Evolutionary conservation across 2,888 invertebrate species (phyloP).

Genomic region (Pantelozetes paolii): DNA sequence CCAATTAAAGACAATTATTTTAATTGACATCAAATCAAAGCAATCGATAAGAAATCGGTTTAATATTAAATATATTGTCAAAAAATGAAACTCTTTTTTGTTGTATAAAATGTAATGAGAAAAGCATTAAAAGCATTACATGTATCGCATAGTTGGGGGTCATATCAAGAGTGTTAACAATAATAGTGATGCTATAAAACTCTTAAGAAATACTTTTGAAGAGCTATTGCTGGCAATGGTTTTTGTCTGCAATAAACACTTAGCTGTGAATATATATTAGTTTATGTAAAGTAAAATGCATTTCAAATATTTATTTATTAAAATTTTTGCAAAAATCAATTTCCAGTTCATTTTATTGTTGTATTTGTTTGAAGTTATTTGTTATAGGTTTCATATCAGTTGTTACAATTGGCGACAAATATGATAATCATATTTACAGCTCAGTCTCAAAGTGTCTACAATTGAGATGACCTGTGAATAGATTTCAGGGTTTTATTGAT

Average conservation of each 20-base stretch:
- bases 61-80: background rate
- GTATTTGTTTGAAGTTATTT: too few relatives aligned
- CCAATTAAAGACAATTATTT: background rate
- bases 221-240: background rate
- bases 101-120: background rate
- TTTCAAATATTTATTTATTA: constrained; percentile 6
- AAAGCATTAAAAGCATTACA: background rate
- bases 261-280: constrained; percentile 16
- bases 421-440: too few relatives aligned
- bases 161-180: background rate
- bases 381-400: too few relatives aligned
- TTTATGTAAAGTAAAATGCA: constrained; percentile 1
- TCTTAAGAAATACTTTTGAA: too few relatives aligned
- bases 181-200: background rate
- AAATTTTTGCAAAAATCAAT: too few relatives aligned
- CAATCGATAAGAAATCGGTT: too few relatives aligned
- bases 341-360: too few relatives aligned
- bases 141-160: constrained; percentile 1
- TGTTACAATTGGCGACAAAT: too few relatives aligned
- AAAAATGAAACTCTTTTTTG: background rate
- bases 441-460: too few relatives aligned
- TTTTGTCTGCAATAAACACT: background rate
- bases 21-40: background rate
- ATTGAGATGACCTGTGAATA: too few relatives aligned
- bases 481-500: too few relatives aligned